Conservation (phyloP, 2,797 vertebrate genomes). For the Enteromius treurensis region DNA sequence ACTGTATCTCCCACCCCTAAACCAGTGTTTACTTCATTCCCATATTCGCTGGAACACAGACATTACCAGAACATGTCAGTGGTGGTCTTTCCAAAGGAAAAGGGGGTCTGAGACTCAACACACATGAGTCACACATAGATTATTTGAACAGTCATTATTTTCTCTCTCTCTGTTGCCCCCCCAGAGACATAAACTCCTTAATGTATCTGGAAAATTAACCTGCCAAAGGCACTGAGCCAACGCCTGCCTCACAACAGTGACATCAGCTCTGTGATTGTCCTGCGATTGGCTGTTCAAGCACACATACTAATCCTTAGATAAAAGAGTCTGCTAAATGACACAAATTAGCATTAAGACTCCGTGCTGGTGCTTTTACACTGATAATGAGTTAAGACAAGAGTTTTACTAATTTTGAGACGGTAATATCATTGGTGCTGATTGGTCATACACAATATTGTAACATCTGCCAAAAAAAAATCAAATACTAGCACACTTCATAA, state of each 20-base stretch:
- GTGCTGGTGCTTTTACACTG: not conserved
- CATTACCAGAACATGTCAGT: not conserved
- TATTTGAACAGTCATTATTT: conserved; percentile 20
- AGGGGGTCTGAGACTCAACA: not conserved
- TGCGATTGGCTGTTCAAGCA: conserved; percentile 69
- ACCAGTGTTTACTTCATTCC: not conserved
- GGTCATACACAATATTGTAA: not conserved
- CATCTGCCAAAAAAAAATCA: not conserved
- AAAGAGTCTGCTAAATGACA: conserved; percentile 5
- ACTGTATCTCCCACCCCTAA: not conserved
- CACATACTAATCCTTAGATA: not conserved
- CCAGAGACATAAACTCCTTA: conserved; percentile 37
- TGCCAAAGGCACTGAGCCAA: conserved; percentile 73
- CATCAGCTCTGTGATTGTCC: conserved; percentile 71
- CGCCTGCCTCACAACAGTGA: conserved; percentile 73
- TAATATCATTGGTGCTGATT: not conserved
- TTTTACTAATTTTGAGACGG: not conserved
- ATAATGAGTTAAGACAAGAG: not conserved
- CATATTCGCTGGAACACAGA: not conserved
- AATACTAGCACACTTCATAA: not conserved
- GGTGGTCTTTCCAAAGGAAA: not conserved
- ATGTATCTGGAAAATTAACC: conserved; percentile 51
- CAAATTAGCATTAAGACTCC: not conserved
- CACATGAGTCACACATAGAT: not conserved
- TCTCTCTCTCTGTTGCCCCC: not conserved